These are phyloP conservation scores for Periplaneta americana DNA, from an alignment of 1,140 invertebrate genomes.

Conservation along the genomic window DNA sequence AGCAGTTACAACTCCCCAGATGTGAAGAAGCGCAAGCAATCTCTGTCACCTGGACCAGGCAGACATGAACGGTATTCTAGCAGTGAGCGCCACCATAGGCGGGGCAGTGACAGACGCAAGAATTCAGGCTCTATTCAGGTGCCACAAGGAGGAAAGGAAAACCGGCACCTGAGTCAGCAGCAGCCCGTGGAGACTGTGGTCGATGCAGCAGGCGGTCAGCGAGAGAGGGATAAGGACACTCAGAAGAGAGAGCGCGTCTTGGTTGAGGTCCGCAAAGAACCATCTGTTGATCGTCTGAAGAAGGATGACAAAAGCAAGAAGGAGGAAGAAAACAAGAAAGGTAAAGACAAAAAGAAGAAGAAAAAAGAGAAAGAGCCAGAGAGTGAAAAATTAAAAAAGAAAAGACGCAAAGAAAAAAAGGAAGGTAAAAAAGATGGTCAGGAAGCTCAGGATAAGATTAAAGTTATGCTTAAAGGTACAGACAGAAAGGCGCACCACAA, in stretches of 20 bases:
- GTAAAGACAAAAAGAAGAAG: conserved; percentile 12
- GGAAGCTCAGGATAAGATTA: not conserved
- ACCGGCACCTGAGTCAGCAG: not conserved
- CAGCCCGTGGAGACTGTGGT: conserved; percentile 3
- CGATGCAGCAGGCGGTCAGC: not conserved
- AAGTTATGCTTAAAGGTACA: not conserved
- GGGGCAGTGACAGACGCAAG: not conserved
- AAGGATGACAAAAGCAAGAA: conserved; percentile 10
- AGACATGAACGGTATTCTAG: not conserved
- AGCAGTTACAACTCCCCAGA: conserved; percentile 2
- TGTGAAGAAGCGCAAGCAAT: conserved; percentile 1
- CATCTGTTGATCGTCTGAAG: conserved; percentile 4
- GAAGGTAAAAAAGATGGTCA: conserved; percentile 2
- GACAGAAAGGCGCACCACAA: not conserved
- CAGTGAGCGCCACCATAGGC: not conserved
- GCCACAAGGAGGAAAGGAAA: not conserved
- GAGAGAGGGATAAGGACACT: conserved; percentile 1
- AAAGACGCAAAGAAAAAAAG: conserved; percentile 8
- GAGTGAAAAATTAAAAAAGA: conserved; percentile 5
- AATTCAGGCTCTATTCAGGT: not conserved
- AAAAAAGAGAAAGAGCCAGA: conserved; percentile 9
- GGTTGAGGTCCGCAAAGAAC: conserved; percentile 14
- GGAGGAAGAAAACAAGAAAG: not conserved
- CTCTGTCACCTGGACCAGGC: not conserved
- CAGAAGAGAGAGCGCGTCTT: conserved; percentile 8